Evolutionary conservation across 2,888 invertebrate genomes (phyloP).

Genomic region (Ormyrus rosae): DNA sequence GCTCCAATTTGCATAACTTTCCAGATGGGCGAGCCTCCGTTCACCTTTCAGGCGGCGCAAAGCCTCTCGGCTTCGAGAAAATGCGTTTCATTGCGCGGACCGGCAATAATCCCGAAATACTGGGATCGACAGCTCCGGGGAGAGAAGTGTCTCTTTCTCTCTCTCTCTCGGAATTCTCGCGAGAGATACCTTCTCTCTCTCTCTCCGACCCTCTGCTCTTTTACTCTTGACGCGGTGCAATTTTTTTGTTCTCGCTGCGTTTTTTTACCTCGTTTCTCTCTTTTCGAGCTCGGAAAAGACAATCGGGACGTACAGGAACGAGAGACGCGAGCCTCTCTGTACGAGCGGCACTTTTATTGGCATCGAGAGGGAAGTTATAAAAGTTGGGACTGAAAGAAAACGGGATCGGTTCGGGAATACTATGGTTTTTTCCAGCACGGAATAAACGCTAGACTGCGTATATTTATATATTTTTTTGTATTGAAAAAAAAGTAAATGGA

Average conservation of each 20-base stretch:
- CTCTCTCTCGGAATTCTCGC: background rate
- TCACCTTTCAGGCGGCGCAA: background rate
- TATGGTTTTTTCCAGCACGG: background rate
- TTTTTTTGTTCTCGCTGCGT: background rate
- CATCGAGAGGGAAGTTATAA: slow-evolving; percentile 26
- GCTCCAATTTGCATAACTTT: slow-evolving; percentile 65
- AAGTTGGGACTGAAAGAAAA: slow-evolving; percentile 4
- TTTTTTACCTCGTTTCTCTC: background rate
- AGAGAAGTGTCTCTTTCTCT: background rate
- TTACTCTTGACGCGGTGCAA: background rate
- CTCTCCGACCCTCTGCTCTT: background rate
- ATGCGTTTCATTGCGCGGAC: slow-evolving; percentile 31
- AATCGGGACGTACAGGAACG: slow-evolving; percentile 12
- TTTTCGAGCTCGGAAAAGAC: slow-evolving; percentile 14
- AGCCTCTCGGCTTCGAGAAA: background rate
- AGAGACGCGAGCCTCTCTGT: background rate
- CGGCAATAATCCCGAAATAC: slow-evolving; percentile 48
- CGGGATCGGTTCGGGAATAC: slow-evolving; percentile 4
- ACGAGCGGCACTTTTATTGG: slow-evolving; percentile 33
- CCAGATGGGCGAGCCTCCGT: slow-evolving; percentile 39
- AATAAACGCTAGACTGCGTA: background rate
- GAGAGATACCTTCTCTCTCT: background rate
- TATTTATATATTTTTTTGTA: background rate
- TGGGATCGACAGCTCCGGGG: slow-evolving; percentile 31
- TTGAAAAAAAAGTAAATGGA: too few species aligned